These are phyloP conservation scores for Acrocephalus arundinaceus DNA, from an alignment of 2,113 vertebrate genomes.

Conservation along the genomic window DNA sequence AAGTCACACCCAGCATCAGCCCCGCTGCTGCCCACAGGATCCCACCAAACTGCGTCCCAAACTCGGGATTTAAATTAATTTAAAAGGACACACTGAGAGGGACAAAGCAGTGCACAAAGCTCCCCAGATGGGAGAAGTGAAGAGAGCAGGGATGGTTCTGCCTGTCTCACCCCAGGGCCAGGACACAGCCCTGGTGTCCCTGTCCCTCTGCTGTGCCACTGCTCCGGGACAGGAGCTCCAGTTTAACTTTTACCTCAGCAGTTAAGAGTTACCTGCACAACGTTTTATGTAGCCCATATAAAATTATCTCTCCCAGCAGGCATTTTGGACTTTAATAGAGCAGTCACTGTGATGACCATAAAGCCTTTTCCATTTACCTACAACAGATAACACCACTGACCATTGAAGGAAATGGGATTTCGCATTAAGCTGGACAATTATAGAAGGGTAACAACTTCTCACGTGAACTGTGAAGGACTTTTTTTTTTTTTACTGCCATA, in stretches of 20 bases:
- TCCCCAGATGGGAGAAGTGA: not conserved
- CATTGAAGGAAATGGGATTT: not conserved
- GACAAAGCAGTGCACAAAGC: accelerated
- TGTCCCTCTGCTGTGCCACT: not conserved
- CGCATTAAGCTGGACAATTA: not conserved
- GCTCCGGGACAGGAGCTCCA: not conserved
- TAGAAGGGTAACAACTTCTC: not conserved
- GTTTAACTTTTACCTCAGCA: not conserved
- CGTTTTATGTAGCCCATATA: not conserved
- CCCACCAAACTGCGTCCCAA: accelerated
- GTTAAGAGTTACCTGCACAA: not conserved
- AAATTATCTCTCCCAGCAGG: not conserved
- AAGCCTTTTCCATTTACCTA: not conserved
- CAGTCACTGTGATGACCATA: not conserved
- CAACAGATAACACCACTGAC: not conserved
- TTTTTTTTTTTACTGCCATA: not conserved
- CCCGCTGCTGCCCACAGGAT: accelerated
- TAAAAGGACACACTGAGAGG: not conserved
- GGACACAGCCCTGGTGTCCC: not conserved
- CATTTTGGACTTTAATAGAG: not conserved
- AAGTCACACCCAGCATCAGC: not conserved
- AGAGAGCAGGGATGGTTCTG: not conserved
- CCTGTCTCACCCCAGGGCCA: not conserved
- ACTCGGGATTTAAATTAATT: not conserved
- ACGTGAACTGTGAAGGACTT: not conserved